Evolutionary conservation across 2,888 invertebrate species (phyloP), one percentile per base, ranked within the genome.

Genomic region (Thera britannica): DNA sequence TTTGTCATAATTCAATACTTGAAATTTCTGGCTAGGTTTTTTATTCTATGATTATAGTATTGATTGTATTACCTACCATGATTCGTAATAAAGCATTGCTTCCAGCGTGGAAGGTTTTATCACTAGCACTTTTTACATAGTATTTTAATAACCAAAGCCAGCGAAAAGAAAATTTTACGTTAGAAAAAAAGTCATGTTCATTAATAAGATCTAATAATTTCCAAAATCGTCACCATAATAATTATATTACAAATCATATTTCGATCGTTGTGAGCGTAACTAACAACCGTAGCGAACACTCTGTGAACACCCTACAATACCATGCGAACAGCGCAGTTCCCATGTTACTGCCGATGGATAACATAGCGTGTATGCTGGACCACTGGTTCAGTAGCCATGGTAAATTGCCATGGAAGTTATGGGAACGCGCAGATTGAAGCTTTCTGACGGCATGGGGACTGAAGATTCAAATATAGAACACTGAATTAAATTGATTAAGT

Each of bases 321-420:
- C 23, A 23, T 90, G 92, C 85, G 90, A 91, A 90, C 83, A 62
- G 64, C 70, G 70, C 68, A 70, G 84, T 93, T 93, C 93, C 89
- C 93, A 92, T 83, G 80, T 77, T 68, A 46, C 77, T 73, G 79
- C 12, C 74, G 76, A 79, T 73, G 75, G 72, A 71, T 62, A 62
- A 78, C 81, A 78, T 83, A 78, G 66, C 75, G 75, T 82, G 77
- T 66, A 74, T 65, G 66, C 58, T 78, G 78, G 78, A 64, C 78
- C 86, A 80, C 72, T 88, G 85, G 75, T 49, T 72, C 70, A 82
- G 73, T 54, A 56, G 75, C 86, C 84, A 81, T 88, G 78, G 81
- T 73, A 73, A 90, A 91, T 90, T 49, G 74, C 59, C 79, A 85
- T 90, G 91, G 89, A 89, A 92, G 90, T 77, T 75, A 48, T 56